These are phyloP conservation scores for Amblyornis subalaris DNA, from an alignment of 2,113 vertebrate species.

Conservation along the genomic window DNA sequence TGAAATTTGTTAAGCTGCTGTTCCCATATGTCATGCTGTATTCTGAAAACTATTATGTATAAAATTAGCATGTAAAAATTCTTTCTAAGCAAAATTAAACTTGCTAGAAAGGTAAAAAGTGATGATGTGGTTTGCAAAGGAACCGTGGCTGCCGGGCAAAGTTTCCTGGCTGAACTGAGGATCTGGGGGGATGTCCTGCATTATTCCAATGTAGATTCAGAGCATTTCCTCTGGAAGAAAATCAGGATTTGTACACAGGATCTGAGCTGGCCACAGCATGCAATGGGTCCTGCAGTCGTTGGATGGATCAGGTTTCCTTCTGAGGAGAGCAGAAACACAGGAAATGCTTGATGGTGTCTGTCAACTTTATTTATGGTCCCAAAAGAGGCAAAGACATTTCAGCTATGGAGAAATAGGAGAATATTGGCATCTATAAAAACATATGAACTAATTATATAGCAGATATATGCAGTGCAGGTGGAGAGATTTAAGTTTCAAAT, in stretches of 20 bases:
- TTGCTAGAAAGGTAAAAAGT: background rate
- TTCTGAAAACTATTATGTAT: background rate
- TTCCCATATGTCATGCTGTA: background rate
- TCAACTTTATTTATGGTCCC: background rate
- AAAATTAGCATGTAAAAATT: background rate
- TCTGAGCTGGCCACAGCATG: background rate
- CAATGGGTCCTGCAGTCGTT: background rate
- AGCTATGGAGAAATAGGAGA: background rate
- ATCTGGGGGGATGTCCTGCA: fast-evolving
- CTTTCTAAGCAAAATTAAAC: background rate
- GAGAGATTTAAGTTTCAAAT: background rate
- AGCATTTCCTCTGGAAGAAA: background rate
- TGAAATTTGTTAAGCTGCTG: background rate
- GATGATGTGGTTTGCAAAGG: background rate
- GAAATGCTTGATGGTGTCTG: background rate
- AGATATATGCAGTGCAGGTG: background rate
- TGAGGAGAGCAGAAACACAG: background rate
- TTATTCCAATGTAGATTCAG: background rate
- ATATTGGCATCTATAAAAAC: background rate
- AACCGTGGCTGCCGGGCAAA: background rate
- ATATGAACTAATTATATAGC: background rate
- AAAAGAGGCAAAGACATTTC: background rate
- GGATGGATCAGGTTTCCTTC: background rate
- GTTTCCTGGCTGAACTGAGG: background rate
- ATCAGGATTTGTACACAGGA: fast-evolving